Evolutionary conservation across 2,888 invertebrate species (phyloP), one percentile per base, ranked within the genome.

Genomic region (Phaonia tiefii): DNA sequence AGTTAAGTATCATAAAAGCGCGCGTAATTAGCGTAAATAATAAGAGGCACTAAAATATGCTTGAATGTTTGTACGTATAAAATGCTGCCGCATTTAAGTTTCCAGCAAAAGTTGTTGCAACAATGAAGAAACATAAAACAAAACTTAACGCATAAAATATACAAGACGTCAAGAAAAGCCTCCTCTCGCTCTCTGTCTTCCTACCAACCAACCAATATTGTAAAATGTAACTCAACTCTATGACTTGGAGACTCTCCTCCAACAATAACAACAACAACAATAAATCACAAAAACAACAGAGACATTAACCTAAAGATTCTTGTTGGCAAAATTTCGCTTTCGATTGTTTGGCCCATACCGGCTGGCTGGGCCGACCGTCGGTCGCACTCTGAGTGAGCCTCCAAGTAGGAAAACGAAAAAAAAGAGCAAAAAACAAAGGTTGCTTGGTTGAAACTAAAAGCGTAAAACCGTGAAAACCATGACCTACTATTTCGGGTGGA

Each of bases 401-500:
- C 49, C 49, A 49, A 51, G 51, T 20, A 22, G 20, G 49, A 49
- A 31, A 31, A 31, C 3, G 8, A 31, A 31, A 31, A 31, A 3
- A 31, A 31, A 3, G 8, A 31, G 70, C 51, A 46, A 54, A 65
- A 13, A 70, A 66, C 58, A 70, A 49, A 56, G 37, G 31, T 31
- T 31, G 31, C 31, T 74, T 66, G 17, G 44, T 46, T 67, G 51
- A 74, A 72, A 51, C 25, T 69, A 71, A 80, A 74, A 77, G 70
- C 74, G 56, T 80, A 71, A 80, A 80, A 75, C 80, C 77, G 80
- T 80, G 74, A 77, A 80, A 80, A 77, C 80, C 80, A 80, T 80
- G 80, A 80, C 80, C 80, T 75, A 80, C 77, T 80, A 77, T 80
- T 80, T 60, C 58, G 77, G 63, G 63, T 63, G 42, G 63, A 63